Evolutionary conservation across 1,140 invertebrate species (phyloP), one percentile per base, ranked within the genome.

Genomic region (Chlorops oryzae): DNA sequence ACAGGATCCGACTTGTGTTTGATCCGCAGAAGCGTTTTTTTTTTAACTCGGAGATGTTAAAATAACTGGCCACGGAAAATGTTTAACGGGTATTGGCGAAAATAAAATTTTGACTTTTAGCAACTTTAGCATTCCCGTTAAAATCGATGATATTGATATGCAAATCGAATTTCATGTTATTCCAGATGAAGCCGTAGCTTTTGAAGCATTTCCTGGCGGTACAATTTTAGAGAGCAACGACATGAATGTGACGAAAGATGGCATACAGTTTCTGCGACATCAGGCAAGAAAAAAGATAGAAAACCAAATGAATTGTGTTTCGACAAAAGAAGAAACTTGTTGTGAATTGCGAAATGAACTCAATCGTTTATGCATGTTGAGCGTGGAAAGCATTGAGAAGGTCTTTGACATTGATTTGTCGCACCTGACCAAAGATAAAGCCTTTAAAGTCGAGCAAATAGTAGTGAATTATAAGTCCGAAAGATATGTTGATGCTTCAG

Each of bases 101-200:
- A 38, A 32, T 35, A 21, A 38, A 18, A 48, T 54, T 17, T 5
- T 54, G 9, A 48, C 54, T 44, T 48, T 52, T 9, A 40, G 24
- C 3, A 52, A 25, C 10, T 22, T 52, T 9, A 17, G n/a, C 22
- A n/a, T 24, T n/a, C n/a, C 3, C 5, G 35, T 53, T 4, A 23
- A 24, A 1, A 18, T 42, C 7, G 42, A 54, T 21, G 27, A n/a
- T 5, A 53, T 45, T 2, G 34, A 49, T 22, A 44, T 56, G 27
- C 9, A 2, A 10, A 23, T 41, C 6, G 25, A 53, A n/a, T 55
- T 55, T 35, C 54, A 49, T 24, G 21, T 55, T 1, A 34, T 52
- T 24, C 2, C 25, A 9, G 51, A 56, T 21, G 41, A 50, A 4
- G 41, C 52, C 10, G 53, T 49, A 22, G 17, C 32, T n/a, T 53